Conservation (phyloP, 2,888 invertebrate genomes). For the Dasypogon diadema region DNA sequence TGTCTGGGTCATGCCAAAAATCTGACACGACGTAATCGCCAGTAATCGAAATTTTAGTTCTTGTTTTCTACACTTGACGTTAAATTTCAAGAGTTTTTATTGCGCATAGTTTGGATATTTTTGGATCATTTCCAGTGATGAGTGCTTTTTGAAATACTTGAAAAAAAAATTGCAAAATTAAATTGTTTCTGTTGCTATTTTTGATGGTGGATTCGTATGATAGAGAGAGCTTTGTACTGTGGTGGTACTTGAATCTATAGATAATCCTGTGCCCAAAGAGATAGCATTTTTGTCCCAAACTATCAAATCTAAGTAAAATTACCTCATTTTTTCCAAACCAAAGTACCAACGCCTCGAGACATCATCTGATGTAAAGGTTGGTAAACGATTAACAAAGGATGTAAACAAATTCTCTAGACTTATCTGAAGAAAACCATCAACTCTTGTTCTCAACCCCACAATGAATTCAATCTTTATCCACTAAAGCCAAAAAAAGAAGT, state of each 20-base stretch:
- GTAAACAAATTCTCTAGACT: conserved; percentile 1
- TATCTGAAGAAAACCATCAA: conserved; percentile 17
- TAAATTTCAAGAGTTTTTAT: neutral
- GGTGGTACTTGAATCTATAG: too few species aligned
- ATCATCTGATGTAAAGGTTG: too few species aligned
- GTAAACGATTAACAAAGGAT: conserved; percentile 6
- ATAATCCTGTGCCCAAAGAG: too few species aligned
- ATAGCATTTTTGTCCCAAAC: too few species aligned
- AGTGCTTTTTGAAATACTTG: neutral
- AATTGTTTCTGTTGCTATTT: neutral
- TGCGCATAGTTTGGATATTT: neutral
- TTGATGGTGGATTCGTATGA: too few species aligned
- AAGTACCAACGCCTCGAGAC: too few species aligned
- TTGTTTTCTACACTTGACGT: neutral
- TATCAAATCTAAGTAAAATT: too few species aligned
- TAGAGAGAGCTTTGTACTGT: too few species aligned
- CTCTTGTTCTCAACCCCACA: too few species aligned
- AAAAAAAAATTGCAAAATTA: neutral
- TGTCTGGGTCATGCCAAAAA: conserved; percentile 37
- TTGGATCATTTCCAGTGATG: neutral
- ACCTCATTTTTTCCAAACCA: too few species aligned
- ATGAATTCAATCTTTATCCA: neutral
- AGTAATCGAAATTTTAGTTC: conserved; percentile 27
- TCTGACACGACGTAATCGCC: conserved; percentile 15
- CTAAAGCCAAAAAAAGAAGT: neutral